Evolutionary conservation across 2,113 vertebrate species (phyloP), one percentile per base, ranked within the genome.

Genomic region (Pipra filicauda): DNA sequence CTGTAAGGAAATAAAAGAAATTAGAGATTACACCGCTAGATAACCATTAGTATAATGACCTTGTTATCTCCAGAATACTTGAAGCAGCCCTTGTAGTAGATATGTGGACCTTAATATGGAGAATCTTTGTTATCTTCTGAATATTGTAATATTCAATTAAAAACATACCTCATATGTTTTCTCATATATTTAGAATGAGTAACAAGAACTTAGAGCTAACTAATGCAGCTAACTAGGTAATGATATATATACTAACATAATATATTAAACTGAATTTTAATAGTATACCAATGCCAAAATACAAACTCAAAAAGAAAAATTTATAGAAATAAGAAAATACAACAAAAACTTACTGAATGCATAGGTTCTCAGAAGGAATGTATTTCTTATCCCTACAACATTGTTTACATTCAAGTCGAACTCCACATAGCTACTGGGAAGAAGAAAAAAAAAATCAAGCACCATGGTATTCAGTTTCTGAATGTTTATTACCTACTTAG

Each of bases 341-440:
- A 82, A 48, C 37, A 61, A 89, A 90, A 89, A 98, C 98, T 98
- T 98, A 99, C 99, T 97, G 93, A 98, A 98, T 96, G 99, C 99
- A 91, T 99, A 99, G 96, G 98, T 98, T 98, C 98, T 98, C 85
- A 99, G 98, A 95, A 99, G 99, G 98, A 99, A 99, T 96, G 99
- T 99, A 95, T 99, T 99, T 97, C 99, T 98, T 98, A 99, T 99
- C 96, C 99, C 99, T 85, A 99, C 99, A 76, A 98, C 97, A 98
- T 99, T 99, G 98, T 99, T 99, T 97, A 99, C 98, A 97, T 99
- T 99, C 98, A 99, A 98, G 98, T 99, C 99, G 94, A 99, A 99
- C 97, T 99, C 99, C 97, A 99, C 97, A 92, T 98, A 97, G 96
- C 99, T 99, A 71, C 95, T 71, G 78, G 77, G 22, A 76, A 69